Percentiles rank a stretch among this genome's conserved stretches.
Conservation (phyloP, 1,140 invertebrate genomes). For the Nylanderia fulva region DNA sequence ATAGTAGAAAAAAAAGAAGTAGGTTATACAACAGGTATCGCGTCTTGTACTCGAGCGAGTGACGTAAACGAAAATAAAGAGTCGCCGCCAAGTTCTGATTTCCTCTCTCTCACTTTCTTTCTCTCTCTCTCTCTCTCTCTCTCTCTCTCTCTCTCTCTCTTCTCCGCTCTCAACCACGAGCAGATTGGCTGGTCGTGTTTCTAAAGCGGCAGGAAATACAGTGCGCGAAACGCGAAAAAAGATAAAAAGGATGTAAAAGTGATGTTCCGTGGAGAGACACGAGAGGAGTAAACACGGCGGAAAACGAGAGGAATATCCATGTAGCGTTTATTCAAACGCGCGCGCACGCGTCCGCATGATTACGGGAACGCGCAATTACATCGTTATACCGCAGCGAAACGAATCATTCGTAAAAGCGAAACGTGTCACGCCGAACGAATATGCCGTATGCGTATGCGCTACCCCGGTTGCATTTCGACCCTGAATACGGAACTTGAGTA, state of each 20-base stretch:
- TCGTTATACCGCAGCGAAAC: constrained; percentile 52
- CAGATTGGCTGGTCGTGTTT: neutral
- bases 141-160: too few relatives aligned
- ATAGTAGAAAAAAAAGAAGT: constrained; percentile 2
- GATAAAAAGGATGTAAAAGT: neutral
- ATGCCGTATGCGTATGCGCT: neutral
- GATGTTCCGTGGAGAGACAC: neutral
- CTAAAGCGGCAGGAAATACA: constrained; percentile 22
- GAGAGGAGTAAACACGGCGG: neutral
- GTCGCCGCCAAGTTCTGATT: constrained; percentile 52
- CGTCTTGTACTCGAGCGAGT: constrained; percentile 10
- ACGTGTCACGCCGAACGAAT: constrained; percentile 10
- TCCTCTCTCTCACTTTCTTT: too few relatives aligned
- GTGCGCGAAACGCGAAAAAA: neutral
- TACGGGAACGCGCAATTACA: constrained; percentile 63
- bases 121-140: too few relatives aligned
- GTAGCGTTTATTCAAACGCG: constrained; percentile 56
- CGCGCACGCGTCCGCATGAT: constrained; percentile 37
- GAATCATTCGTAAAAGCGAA: constrained; percentile 67
- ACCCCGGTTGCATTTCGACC: constrained; percentile 23
- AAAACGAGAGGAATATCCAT: constrained; percentile 20
- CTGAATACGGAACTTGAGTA: constrained; percentile 53
- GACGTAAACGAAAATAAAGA: constrained; percentile 64
- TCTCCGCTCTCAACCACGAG: constrained; percentile 3
- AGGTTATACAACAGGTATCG: constrained; percentile 19